Evolutionary conservation across 1,140 invertebrate genomes (phyloP).

Genomic region (Calliphora vicina): DNA sequence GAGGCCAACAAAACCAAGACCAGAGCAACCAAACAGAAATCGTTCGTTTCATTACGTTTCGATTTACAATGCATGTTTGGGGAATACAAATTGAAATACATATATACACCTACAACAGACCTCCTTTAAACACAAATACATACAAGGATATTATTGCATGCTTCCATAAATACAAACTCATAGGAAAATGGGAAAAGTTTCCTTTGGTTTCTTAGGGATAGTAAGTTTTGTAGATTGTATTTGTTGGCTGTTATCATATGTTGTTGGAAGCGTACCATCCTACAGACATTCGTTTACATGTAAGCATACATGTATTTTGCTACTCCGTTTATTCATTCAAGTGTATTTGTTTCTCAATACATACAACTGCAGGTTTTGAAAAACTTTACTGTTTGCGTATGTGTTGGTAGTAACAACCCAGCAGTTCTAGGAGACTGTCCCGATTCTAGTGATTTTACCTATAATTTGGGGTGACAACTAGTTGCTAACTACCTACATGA

Average conservation of each 20-base stretch:
- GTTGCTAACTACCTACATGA: no score
- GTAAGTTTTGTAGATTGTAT: slow-evolving; percentile 46
- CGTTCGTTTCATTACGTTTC: slow-evolving; percentile 15
- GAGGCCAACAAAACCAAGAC: not conserved
- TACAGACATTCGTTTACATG: not conserved
- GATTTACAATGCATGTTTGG: not conserved
- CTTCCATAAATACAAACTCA: not conserved
- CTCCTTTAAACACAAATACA: not conserved
- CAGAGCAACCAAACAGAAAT: not conserved
- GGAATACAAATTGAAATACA: not conserved
- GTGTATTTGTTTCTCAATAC: slow-evolving; percentile 42
- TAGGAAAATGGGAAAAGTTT: slow-evolving; percentile 35
- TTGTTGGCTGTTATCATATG: slow-evolving; percentile 37
- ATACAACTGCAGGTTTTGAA: slow-evolving; percentile 44
- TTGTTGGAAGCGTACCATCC: not conserved
- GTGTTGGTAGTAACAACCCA: not conserved
- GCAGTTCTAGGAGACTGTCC: no score
- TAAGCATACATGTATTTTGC: not conserved
- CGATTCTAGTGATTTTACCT: no score
- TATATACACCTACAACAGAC: not conserved
- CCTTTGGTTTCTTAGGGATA: slow-evolving; percentile 33
- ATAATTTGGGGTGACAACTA: no score
- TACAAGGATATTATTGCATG: not conserved
- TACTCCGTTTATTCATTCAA: not conserved
- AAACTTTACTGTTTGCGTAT: not conserved